Evolutionary conservation across 2,113 vertebrate species (phyloP).

Genomic region (Myotis davidii): DNA sequence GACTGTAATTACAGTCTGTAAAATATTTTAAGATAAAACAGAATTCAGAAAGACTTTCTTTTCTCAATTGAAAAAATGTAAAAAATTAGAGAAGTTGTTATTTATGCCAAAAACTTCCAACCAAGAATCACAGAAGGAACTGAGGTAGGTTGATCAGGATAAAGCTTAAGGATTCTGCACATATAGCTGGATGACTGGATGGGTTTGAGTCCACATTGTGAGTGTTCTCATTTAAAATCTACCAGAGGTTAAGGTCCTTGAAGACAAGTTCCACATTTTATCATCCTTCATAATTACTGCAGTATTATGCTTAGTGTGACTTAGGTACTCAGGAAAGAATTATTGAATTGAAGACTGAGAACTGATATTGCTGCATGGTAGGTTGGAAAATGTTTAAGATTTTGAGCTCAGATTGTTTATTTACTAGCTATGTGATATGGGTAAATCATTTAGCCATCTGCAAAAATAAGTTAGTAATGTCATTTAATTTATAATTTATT

Average conservation of each 20-base stretch:
- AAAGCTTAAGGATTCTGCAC: neutral
- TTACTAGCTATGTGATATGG: neutral
- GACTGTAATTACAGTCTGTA: neutral
- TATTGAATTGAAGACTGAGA: neutral
- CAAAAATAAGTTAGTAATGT: neutral
- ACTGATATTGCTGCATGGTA: neutral
- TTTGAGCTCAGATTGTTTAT: neutral
- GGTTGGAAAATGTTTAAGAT: slow-evolving; percentile 20
- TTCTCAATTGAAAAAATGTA: neutral
- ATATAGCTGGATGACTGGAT: neutral
- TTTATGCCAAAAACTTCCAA: neutral
- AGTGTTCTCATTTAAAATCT: neutral
- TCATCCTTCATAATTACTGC: neutral
- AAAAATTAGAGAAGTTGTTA: neutral
- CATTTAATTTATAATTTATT: neutral
- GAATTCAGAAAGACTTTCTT: neutral
- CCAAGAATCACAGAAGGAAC: neutral
- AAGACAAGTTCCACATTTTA: neutral
- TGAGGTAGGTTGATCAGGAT: neutral
- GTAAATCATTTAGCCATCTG: neutral
- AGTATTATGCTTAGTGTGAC: neutral
- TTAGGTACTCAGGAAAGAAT: neutral
- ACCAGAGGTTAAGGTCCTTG: neutral
- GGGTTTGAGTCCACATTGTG: neutral
- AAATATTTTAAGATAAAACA: neutral